Evolutionary conservation across 35 echinoderm and acorn worm species (phyloP).

Genomic region (Lytechinus variegatus): DNA sequence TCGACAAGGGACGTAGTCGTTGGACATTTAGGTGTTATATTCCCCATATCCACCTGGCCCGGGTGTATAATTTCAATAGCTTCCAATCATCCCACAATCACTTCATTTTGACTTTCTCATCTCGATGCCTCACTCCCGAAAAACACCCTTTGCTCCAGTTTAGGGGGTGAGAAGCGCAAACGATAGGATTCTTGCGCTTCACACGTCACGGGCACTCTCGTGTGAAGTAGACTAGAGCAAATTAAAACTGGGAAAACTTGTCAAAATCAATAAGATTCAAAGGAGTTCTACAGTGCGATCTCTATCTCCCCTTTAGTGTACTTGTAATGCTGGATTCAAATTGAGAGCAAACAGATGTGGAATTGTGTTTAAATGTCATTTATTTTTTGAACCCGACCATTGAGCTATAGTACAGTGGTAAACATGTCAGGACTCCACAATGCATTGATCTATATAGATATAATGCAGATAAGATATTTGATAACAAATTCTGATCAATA

Average conservation of each 20-base stretch:
- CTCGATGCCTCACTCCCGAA: background rate
- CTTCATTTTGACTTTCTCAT: background rate
- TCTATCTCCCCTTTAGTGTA: background rate
- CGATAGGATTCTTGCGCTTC: slow-evolving; percentile 8
- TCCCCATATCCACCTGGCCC: background rate
- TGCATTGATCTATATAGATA: background rate
- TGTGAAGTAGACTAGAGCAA: slow-evolving; percentile 18
- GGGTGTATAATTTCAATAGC: background rate
- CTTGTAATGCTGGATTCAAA: background rate
- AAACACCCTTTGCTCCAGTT: slow-evolving; percentile 10
- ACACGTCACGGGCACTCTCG: background rate
- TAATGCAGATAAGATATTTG: background rate
- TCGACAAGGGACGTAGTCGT: background rate
- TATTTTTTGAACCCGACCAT: background rate
- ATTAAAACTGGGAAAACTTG: slow-evolving; percentile 19
- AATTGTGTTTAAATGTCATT: background rate
- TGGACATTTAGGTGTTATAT: background rate
- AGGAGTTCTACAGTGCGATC: background rate
- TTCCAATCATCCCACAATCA: background rate
- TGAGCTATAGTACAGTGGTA: background rate
- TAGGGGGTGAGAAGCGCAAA: background rate
- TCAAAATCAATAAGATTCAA: slow-evolving; percentile 15
- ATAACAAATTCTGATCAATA: background rate
- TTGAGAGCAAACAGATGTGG: background rate
- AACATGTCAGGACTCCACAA: background rate